These are phyloP conservation scores for Peromyscus polionotus DNA, from an alignment of 2,113 vertebrate species.

Conservation along the genomic window DNA sequence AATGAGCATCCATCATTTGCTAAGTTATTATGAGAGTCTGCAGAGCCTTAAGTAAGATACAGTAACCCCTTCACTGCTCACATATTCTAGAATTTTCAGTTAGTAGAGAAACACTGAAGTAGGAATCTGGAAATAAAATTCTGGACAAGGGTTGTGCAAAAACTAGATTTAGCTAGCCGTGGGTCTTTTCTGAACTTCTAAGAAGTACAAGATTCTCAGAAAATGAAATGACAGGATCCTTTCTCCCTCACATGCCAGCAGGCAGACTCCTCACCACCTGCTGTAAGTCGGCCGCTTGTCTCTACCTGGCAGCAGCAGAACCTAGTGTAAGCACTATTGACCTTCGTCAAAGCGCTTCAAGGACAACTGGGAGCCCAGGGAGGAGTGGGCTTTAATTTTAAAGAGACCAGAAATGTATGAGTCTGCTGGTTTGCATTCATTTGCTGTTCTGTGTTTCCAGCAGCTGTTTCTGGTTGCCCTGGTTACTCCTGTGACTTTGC, in stretches of 20 bases:
- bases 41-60: neutral
- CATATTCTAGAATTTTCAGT: conserved; percentile 1
- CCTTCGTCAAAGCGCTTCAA: neutral
- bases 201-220: neutral
- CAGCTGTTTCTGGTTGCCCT: neutral
- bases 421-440: neutral
- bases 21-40: neutral
- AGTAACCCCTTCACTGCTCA: neutral
- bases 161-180: neutral
- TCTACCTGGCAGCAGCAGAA: neutral
- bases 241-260: neutral
- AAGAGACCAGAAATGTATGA: neutral
- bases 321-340: neutral
- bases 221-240: neutral
- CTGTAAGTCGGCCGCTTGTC: neutral
- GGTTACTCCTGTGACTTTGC: neutral
- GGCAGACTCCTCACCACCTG: neutral
- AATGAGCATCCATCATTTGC: neutral
- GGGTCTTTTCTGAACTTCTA: neutral
- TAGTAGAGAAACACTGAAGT: neutral
- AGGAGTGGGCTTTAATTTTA: neutral
- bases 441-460: neutral
- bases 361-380: neutral
- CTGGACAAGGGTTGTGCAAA: neutral
- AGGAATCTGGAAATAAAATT: neutral